Conservation (phyloP, 1,140 invertebrate species). For the Diabrotica virgifera region DNA sequence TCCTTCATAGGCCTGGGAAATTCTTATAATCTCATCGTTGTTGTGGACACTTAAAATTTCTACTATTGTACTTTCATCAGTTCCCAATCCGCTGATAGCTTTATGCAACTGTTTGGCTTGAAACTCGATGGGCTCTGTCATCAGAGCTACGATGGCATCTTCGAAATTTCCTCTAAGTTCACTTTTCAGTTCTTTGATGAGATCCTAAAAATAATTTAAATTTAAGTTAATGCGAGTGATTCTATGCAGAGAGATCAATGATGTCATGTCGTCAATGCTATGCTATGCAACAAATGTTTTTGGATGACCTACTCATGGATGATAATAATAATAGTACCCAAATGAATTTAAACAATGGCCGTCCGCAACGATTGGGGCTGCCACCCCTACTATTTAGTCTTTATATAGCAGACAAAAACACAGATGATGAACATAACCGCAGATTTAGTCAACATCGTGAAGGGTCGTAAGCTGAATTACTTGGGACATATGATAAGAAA, state of each 20-base stretch:
- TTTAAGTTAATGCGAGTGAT: background rate
- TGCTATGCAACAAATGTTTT: too few relatives aligned
- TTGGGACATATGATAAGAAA: too few relatives aligned
- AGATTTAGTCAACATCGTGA: too few relatives aligned
- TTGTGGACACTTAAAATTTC: slow-evolving; percentile 85
- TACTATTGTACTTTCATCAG: slow-evolving; percentile 81
- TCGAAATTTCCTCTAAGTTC: slow-evolving; percentile 91
- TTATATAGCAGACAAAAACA: too few relatives aligned
- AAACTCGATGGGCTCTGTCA: slow-evolving; percentile 82
- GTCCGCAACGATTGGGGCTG: too few relatives aligned
- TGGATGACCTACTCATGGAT: background rate
- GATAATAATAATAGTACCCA: background rate
- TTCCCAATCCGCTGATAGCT: slow-evolving; percentile 80
- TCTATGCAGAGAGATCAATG: too few relatives aligned
- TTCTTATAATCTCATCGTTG: slow-evolving; percentile 79
- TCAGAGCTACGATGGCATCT: slow-evolving; percentile 79
- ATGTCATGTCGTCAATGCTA: too few relatives aligned
- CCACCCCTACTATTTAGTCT: too few relatives aligned
- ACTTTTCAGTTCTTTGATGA: slow-evolving; percentile 85
- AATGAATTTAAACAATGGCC: too few relatives aligned
- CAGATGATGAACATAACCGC: too few relatives aligned
- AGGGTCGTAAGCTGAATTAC: too few relatives aligned
- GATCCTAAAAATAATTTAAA: slow-evolving; percentile 59
- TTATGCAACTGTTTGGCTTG: slow-evolving; percentile 86
- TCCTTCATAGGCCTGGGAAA: slow-evolving; percentile 75